Evolutionary conservation across 2,888 invertebrate species (phyloP), one percentile per base, ranked within the genome.

Genomic region (Megaustenia siamemsis): DNA sequence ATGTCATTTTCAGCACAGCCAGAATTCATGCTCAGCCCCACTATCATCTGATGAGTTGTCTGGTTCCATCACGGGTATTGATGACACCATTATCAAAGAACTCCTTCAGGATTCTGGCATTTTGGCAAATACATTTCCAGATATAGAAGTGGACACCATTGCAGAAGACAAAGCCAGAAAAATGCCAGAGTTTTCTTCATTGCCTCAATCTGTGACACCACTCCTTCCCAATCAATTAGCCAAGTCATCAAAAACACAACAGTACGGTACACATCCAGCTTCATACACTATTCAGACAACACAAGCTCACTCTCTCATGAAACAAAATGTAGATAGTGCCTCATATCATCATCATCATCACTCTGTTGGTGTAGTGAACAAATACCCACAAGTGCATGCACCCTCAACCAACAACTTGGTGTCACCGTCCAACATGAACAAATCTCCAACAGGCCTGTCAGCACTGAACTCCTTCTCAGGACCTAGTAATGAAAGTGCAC

Each of bases 1-100:
- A 10, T 45, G 45, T 45, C 66, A 49, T 79, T 66, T 32, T 68
- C 43, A 66, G 12, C 66, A 66, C 32, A 60, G 18, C 63, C 40
- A 5, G 18, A 60, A 8, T 43, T 60, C 66, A 28, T 49, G 32
- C 24, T 1, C 49, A 2, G 35, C n/a, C 38, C 0, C 69, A 21
- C 71, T 69, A 73, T 80, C 84, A 60, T 80, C 84, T 45, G 84
- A 84, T 75, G 84, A 84, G 56, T 28, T 84, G 12, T 80, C 80
- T 12, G 84, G 84, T 12, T 84, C 84, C n/a, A 84, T 84, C n/a
- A 75, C 63, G 56, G 80, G 84, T 10, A 75, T 84, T 45, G 84
- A 84, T 81, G 84, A 84, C 45, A 84, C 80, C 5, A 84, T 84
- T 32, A 84, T 84, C n/a, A 80, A 66, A 66, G 84, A 84, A 32